Evolutionary conservation across 2,888 invertebrate genomes (phyloP), one percentile per base, ranked within the genome.

Genomic region (Notodonta dromedarius): DNA sequence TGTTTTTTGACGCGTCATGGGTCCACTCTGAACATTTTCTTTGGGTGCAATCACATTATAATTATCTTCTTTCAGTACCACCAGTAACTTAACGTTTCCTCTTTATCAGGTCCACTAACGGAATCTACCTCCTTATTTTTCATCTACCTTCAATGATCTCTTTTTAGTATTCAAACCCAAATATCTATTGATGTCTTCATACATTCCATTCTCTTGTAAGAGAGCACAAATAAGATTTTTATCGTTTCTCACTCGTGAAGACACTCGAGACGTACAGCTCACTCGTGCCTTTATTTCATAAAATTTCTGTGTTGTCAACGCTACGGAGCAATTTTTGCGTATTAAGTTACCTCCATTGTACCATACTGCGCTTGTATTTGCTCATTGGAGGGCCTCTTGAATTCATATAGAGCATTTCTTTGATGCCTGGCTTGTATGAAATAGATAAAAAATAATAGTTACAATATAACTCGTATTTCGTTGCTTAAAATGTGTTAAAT

Each of bases 201-300:
- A 50, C 50, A 50, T 50, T 50, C 11, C 16, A 50, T 50, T 50
- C 16, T 14, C 16, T 50, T 16, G 50, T 46, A 12, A 48, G 16
- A 13, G 52, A 52, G 16, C 32, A 9, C 32, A 52, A 52, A 52
- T 24, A 12, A 12, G 52, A 13, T 52, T 52, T 52, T 52, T 32
- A 35, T 52, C 32, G 32, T 52, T 13, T 52, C 32, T 52, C 32
- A 24, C 52, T 24, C 8, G 16, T 24, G 32, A 54, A 54, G 54
- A n/a, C 54, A 54, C 54, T 54, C 39, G 16, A 54, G 54, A n/a
- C 53, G 48, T 48, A 13, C 32, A 2, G 53, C 39, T 54, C 54
- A 54, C 35, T 39, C 54, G 39, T 39, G 35, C 39, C 54, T 39
- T 39, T 39, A 54, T 54, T 54, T 54, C 54, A 54, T 54, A 39